These are phyloP conservation scores for Pseudocheirus occidentalis DNA, from an alignment of 2,797 vertebrate species.

Conservation along the genomic window DNA sequence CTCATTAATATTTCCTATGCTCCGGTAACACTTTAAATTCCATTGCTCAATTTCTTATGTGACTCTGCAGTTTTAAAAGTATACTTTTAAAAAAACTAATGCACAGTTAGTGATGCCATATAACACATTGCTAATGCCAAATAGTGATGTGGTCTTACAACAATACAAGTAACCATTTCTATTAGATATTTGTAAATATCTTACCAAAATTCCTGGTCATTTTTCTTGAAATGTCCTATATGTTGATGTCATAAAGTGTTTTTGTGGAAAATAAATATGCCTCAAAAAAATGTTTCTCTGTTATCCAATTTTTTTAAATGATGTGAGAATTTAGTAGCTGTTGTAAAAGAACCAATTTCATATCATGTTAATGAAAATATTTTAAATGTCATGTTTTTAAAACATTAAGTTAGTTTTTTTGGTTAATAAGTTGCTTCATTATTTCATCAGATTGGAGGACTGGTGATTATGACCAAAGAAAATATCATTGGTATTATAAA, in stretches of 20 bases:
- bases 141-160: background rate
- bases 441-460: background rate
- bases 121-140: background rate
- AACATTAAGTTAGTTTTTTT: background rate
- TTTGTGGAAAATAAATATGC: slow-evolving; percentile 1
- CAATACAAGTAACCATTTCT: background rate
- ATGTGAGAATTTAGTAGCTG: background rate
- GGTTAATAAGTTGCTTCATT: slow-evolving; percentile 4
- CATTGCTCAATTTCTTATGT: background rate
- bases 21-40: background rate
- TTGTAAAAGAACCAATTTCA: background rate
- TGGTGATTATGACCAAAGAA: slow-evolving; percentile 37
- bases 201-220: background rate
- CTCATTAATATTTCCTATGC: background rate
- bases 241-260: background rate
- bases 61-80: background rate
- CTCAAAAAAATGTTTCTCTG: background rate
- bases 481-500: slow-evolving; percentile 43
- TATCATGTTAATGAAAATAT: background rate
- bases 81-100: background rate
- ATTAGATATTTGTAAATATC: background rate
- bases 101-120: background rate
- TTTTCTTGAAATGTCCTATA: slow-evolving; percentile 30
- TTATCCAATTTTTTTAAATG: background rate
- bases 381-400: background rate